A percentile compares a stretch with the other conserved stretches of the same genome.
phyloP scores from a whole-genome alignment of 2,888 invertebrate genomes.

The Heteromurus nitidus region DNA sequence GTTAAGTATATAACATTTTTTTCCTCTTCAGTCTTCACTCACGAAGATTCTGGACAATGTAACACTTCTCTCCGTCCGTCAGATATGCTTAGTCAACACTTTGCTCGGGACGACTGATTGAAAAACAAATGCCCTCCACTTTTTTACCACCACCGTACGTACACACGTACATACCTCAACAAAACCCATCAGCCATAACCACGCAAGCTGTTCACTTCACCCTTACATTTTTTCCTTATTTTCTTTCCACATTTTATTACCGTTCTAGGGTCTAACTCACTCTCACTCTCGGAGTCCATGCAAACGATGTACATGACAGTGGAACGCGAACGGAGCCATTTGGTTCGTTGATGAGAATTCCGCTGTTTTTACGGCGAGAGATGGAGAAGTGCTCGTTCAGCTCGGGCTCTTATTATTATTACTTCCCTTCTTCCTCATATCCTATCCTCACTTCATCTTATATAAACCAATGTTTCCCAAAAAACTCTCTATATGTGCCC shows the following conservation, averaged over 20 bases:
- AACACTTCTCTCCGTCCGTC: conserved; percentile 37
- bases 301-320: conserved; percentile 26
- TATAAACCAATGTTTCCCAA: neutral
- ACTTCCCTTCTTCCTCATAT: conserved; percentile 51
- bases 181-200: conserved; percentile 59
- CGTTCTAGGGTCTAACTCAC: conserved; percentile 50
- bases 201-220: conserved; percentile 47
- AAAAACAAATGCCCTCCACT: conserved; percentile 63
- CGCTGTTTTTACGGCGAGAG: conserved; percentile 41
- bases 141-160: conserved; percentile 39
- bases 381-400: conserved; percentile 34
- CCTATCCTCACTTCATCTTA: neutral
- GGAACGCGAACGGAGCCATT: conserved; percentile 19
- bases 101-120: conserved; percentile 59
- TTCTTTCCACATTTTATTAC: conserved; percentile 59
- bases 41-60: conserved; percentile 51
- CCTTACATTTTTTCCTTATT: conserved; percentile 55
- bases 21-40: neutral
- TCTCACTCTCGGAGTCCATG: conserved; percentile 7
- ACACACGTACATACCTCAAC: conserved; percentile 52
- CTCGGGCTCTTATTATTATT: conserved; percentile 50
- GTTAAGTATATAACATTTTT: too few species aligned
- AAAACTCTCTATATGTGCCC: conserved; percentile 19
- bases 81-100: conserved; percentile 65
- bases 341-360: conserved; percentile 46